Base-by-base conservation (phyloP, 2,888 invertebrate species). In the Nephrocerus scutellatus region DNA sequence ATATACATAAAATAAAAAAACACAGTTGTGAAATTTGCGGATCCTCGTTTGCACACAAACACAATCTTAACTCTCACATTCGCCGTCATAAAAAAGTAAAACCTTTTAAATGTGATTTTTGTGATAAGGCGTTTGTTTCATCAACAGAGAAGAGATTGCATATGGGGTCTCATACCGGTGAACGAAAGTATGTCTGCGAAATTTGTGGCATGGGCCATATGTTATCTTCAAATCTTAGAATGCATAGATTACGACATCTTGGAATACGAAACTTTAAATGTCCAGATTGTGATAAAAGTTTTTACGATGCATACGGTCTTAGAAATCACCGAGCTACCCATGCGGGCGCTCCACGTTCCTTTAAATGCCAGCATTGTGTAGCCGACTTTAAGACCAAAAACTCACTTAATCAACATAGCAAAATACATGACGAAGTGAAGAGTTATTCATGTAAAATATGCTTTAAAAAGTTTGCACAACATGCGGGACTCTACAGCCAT, bases 401-500 rank as follows among this genome's bases (percentile, higher is more conserved):
- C 14, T 41, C 36, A 9, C 31, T 51, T 12, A 7, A 37, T 21
- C 44, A 46, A 13, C 51, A 51, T 30, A 4, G 10, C n/a, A 44
- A 49, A 25, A 49, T 51, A 4, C 51, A 51, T 15, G 29, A 20
- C 3, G 36, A 41, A 13, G 41, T 32, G 5, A 51, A 48, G 18
- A 32, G 34, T 2, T 49, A 51, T 23, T 40, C 41, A 10, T 51
- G 51, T 26, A 48, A 40, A 13, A 36, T 50, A 3, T 51, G 51
- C 24, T 45, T 37, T 0, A 37, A 48, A 14, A 41, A 41, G 5
- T 51, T 51, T 35, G 45, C 51, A 3, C 51, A 51, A 12, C 46
- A 46, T 30, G 43, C 49, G 1, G 51, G 49, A 5, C 15, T 51
- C 9, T 49, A 51, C 33, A 43, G 43, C 13, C 51, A 51, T 29